A percentile compares a stretch with the other conserved stretches of the same genome.
phyloP scores from a whole-genome alignment of 2,888 invertebrate species.

The Scaptomyza polygonia region DNA sequence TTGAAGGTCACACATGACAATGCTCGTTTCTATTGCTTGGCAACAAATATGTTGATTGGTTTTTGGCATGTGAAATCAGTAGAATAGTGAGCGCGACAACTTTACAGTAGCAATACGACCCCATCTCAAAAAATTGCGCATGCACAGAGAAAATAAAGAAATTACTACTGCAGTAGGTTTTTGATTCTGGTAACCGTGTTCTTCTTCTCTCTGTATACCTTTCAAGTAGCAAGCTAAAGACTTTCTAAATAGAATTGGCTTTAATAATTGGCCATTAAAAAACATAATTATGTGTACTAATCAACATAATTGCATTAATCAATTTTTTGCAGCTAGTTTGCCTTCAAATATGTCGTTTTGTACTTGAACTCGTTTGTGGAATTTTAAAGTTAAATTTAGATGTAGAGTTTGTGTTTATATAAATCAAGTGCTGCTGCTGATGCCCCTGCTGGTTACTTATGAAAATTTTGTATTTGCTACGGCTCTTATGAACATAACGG shows the following conservation, averaged over 20 bases:
- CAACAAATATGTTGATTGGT: conserved; percentile 70
- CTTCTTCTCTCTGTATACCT: not conserved
- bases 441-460: not conserved
- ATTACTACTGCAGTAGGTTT: not conserved
- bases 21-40: conserved; percentile 45
- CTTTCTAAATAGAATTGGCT: conserved; percentile 8
- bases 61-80: conserved; percentile 63
- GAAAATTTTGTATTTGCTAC: too few relatives aligned
- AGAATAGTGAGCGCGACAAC: conserved; percentile 41
- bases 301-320: conserved; percentile 39
- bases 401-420: conserved; percentile 3
- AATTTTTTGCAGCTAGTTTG: conserved; percentile 53
- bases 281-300: conserved; percentile 20
- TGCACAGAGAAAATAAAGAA: not conserved
- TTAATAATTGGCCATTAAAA: conserved; percentile 38
- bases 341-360: conserved; percentile 53
- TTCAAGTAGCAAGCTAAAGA: conserved; percentile 9
- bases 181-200: not conserved
- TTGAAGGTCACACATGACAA: conserved; percentile 64
- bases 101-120: conserved; percentile 68
- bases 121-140: conserved; percentile 21
- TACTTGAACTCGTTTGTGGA: conserved; percentile 65
- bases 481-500: too few relatives aligned
- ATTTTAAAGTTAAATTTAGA: conserved; percentile 58
- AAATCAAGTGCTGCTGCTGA: conserved; percentile 38